A percentile compares a stretch with the other conserved stretches of the same genome.
phyloP scores from a whole-genome alignment of 2,797 vertebrate species.

The Knipowitschia caucasica region DNA sequence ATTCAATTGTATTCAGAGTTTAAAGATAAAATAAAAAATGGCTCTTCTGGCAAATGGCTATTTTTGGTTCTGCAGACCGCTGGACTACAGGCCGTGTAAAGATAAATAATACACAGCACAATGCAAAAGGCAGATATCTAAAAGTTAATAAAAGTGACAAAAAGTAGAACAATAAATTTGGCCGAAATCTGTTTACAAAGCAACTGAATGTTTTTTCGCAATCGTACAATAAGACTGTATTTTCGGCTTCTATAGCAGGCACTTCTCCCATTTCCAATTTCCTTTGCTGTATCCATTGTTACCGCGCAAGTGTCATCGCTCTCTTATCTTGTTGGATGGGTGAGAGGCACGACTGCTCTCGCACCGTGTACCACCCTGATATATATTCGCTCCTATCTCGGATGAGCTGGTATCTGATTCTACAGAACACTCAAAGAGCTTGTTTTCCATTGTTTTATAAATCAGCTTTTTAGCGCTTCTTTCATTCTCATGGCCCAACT shows the following conservation, averaged over 20 bases:
- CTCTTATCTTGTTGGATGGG: slow-evolving; percentile 55
- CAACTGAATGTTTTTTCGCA: slow-evolving; percentile 22
- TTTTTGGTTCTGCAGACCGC: no score
- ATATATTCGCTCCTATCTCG: slow-evolving; percentile 40
- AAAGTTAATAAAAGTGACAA: slow-evolving; percentile 5
- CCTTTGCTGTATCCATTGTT: slow-evolving; percentile 58
- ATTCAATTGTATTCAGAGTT: no score
- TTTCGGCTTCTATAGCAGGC: slow-evolving; percentile 31
- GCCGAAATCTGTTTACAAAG: slow-evolving; percentile 32
- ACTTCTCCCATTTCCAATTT: slow-evolving; percentile 61
- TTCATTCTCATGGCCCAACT: neutral
- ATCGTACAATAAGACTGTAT: slow-evolving; percentile 39
- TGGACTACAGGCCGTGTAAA: no score
- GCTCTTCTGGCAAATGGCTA: no score
- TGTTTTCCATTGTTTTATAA: slow-evolving; percentile 20
- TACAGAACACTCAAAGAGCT: slow-evolving; percentile 13
- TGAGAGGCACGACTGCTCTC: slow-evolving; percentile 34
- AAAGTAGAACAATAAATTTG: slow-evolving; percentile 17
- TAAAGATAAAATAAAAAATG: no score
- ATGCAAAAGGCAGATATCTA: neutral
- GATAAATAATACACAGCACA: neutral
- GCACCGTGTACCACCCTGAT: slow-evolving; percentile 46
- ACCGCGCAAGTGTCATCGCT: slow-evolving; percentile 53
- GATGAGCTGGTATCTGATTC: slow-evolving; percentile 47
- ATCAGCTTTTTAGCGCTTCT: slow-evolving; percentile 29